Evolutionary conservation across 2,888 invertebrate species (phyloP).

Genomic region (Drosophila paranaensis): DNA sequence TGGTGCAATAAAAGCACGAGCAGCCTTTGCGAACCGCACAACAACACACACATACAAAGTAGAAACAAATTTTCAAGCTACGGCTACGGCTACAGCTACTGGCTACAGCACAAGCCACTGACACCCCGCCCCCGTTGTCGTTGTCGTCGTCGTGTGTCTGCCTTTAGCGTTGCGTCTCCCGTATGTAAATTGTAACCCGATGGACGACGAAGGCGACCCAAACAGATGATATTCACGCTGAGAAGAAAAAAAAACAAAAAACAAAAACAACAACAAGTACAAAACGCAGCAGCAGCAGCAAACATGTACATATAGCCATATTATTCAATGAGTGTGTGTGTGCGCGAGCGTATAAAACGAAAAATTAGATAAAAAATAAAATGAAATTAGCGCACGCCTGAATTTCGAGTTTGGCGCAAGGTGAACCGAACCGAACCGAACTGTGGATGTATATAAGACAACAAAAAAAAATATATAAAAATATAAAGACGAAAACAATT

Average conservation of each 20-base stretch:
- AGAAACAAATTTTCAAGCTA: conserved; percentile 52
- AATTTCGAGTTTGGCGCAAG: conserved; percentile 76
- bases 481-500: conserved; percentile 61
- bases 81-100: conserved; percentile 31
- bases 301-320: conserved; percentile 60
- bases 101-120: conserved; percentile 48
- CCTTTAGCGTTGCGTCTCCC: conserved; percentile 53
- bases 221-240: conserved; percentile 67
- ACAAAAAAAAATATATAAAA: not conserved
- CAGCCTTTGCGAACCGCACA: conserved; percentile 28
- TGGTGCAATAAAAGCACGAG: conserved; percentile 60
- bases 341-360: conserved; percentile 62
- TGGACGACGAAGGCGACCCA: conserved; percentile 66
- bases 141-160: conserved; percentile 52
- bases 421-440: conserved; percentile 57
- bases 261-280: conserved; percentile 47
- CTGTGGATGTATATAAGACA: conserved; percentile 39
- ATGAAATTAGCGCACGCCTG: conserved; percentile 76
- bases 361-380: conserved; percentile 69
- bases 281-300: conserved; percentile 50
- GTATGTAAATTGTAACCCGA: conserved; percentile 64
- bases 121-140: conserved; percentile 34
- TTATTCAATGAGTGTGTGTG: conserved; percentile 68
- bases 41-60: conserved; percentile 4
- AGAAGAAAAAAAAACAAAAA: conserved; percentile 47